These are phyloP conservation scores for Bursaphelenchus mucronatus DNA, from an alignment of 1,140 invertebrate species.

Conservation along the genomic window DNA sequence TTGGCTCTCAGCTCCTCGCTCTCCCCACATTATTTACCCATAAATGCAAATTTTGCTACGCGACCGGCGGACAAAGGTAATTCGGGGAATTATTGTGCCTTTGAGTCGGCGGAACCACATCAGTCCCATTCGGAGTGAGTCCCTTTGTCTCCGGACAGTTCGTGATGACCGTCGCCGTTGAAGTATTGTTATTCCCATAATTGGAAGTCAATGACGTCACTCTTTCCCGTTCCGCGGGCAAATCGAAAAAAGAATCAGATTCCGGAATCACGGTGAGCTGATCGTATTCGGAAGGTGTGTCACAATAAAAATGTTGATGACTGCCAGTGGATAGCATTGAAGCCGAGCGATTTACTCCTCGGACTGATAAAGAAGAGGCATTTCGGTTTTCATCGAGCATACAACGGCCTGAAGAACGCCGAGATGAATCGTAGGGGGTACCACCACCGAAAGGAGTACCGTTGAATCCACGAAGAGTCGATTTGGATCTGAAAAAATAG, in stretches of 20 bases:
- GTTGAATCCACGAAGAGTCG: slow-evolving; percentile 13
- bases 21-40: no score
- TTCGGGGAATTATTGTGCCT: no score
- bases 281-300: slow-evolving; percentile 18
- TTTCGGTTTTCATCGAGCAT: slow-evolving; percentile 11
- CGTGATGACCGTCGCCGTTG: no score
- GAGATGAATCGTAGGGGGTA: slow-evolving; percentile 13
- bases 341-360: slow-evolving; percentile 9
- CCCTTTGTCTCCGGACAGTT: no score
- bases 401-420: neutral
- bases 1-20: no score
- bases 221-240: slow-evolving; percentile 10
- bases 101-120: no score
- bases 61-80: no score
- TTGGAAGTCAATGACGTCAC: slow-evolving; percentile 3
- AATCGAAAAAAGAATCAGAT: slow-evolving; percentile 4
- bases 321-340: slow-evolving; percentile 1
- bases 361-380: neutral
- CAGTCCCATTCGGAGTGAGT: no score
- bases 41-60: no score
- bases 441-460: neutral
- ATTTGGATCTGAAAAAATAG: slow-evolving; percentile 9
- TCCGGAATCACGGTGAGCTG: slow-evolving; percentile 16
- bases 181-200: no score
- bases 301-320: slow-evolving; percentile 3